Conservation (phyloP, 1,140 invertebrate genomes). For the Rhyacophila brunnea region DNA sequence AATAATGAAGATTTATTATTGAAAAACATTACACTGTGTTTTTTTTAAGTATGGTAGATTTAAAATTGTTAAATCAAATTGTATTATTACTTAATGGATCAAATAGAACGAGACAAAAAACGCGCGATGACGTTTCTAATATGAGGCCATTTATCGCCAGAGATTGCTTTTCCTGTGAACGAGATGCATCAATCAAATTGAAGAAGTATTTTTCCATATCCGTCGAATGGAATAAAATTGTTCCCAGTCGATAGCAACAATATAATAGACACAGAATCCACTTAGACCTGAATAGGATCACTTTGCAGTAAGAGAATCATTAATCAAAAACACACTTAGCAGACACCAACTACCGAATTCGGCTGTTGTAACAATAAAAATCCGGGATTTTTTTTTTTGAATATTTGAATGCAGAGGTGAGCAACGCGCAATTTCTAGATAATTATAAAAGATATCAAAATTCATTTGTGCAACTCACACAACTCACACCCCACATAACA, state of each 20-base stretch:
- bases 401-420: no score
- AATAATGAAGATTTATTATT: no score
- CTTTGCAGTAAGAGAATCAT: conserved; percentile 28
- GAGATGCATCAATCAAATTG: conserved; percentile 32
- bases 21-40: no score
- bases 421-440: no score
- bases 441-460: no score
- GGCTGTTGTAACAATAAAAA: conserved; percentile 12
- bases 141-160: neutral
- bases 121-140: neutral
- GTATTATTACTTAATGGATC: no score
- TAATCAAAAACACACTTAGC: conserved; percentile 31
- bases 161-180: conserved; percentile 27
- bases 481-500: no score
- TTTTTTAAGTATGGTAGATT: no score
- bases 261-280: conserved; percentile 30
- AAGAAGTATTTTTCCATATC: conserved; percentile 23
- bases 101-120: neutral
- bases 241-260: conserved; percentile 30
- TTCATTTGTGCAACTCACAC: no score
- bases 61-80: no score
- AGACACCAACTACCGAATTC: conserved; percentile 24
- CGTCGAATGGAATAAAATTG: neutral
- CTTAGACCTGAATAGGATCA: conserved; percentile 34
- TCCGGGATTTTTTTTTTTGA: neutral